These are phyloP conservation scores for Pollicipes pollicipes DNA, from an alignment of 1,140 invertebrate species.

Conservation along the genomic window DNA sequence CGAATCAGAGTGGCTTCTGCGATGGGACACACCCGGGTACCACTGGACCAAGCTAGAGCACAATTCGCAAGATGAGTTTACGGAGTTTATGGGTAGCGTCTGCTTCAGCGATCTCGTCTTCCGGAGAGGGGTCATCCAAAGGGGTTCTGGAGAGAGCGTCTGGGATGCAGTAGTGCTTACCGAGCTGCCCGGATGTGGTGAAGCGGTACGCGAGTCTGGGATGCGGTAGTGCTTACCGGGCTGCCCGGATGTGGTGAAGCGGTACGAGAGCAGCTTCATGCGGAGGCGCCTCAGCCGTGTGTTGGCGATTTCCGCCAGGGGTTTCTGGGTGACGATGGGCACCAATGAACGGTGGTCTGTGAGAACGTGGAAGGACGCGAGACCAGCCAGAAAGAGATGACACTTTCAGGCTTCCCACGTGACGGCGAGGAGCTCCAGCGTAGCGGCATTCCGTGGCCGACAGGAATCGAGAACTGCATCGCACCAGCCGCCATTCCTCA, in stretches of 20 bases:
- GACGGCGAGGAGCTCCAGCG: slow-evolving; percentile 4
- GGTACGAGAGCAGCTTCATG: slow-evolving; percentile 5
- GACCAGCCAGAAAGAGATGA: neutral
- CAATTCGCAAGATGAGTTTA: no score
- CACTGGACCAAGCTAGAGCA: no score
- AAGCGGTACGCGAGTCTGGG: slow-evolving; percentile 1
- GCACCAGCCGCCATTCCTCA: slow-evolving; percentile 1
- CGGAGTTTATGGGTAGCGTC: no score
- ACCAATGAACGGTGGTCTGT: slow-evolving; percentile 1
- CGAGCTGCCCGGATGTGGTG: neutral
- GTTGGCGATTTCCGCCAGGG: neutral
- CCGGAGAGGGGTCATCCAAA: neutral
- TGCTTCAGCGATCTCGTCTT: neutral
- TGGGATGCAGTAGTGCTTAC: slow-evolving; percentile 3
- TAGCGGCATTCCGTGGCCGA: slow-evolving; percentile 2
- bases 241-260: neutral
- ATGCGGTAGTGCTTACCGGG: neutral
- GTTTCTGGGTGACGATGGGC: slow-evolving; percentile 1
- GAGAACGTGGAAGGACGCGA: no score
- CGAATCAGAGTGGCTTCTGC: no score
- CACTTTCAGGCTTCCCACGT: neutral
- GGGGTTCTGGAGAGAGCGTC: slow-evolving; percentile 7
- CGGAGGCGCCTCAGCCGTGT: neutral
- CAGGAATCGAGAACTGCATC: slow-evolving; percentile 3
- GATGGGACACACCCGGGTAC: no score